These are phyloP conservation scores for Plumapathes pennacea DNA, from an alignment of 92 coral and sea anemone genomes.

Conservation along the genomic window DNA sequence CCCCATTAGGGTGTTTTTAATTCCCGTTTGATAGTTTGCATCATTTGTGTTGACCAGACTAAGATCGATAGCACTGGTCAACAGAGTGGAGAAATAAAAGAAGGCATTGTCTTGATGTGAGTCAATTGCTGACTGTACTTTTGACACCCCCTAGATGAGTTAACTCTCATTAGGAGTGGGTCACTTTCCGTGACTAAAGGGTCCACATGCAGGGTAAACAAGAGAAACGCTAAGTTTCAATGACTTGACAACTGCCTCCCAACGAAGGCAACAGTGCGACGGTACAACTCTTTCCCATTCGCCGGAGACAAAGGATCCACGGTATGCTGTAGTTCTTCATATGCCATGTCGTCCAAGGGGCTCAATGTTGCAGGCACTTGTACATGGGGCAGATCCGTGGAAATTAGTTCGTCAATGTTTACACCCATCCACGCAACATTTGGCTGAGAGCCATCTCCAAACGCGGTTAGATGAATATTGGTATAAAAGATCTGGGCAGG, in stretches of 20 bases:
- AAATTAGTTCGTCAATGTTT: constrained; percentile 9
- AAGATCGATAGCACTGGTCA: constrained; percentile 11
- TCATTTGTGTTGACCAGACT: constrained; percentile 14
- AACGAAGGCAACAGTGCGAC: constrained; percentile 17
- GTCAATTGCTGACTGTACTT: too few relatives aligned
- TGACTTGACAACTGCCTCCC: constrained; percentile 24
- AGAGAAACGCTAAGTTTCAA: not conserved
- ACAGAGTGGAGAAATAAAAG: constrained; percentile 11
- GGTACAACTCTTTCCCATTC: constrained; percentile 25
- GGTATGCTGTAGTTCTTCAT: constrained; percentile 14
- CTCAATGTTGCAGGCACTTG: constrained; percentile 25
- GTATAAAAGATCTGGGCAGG: constrained; percentile 47
- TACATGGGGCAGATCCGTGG: constrained; percentile 33
- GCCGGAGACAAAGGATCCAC: constrained; percentile 19
- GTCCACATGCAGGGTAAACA: too few relatives aligned
- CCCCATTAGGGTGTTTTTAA: too few relatives aligned
- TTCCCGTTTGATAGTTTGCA: too few relatives aligned
- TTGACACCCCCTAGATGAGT: too few relatives aligned
- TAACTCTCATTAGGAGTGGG: too few relatives aligned
- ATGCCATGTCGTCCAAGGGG: constrained; percentile 14
- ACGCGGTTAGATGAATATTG: constrained; percentile 26
- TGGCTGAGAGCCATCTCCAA: constrained; percentile 1
- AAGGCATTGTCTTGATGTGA: too few relatives aligned
- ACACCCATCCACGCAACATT: constrained; percentile 17
- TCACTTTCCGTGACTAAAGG: too few relatives aligned